Evolutionary conservation across 2,888 invertebrate species (phyloP).

Genomic region (Polietes domitor): DNA sequence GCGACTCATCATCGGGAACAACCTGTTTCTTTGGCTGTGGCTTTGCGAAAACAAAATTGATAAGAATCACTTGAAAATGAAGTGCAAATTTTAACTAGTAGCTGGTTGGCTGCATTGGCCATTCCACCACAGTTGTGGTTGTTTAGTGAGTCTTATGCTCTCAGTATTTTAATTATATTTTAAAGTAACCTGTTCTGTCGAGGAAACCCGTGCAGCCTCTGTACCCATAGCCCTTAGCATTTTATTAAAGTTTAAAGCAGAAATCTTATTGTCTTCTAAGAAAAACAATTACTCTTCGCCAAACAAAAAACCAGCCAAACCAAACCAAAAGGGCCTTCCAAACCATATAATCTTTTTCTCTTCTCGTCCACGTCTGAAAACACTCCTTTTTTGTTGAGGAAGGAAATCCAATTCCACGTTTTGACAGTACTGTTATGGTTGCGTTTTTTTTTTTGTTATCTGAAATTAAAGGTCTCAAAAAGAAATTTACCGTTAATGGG

Average conservation of each 20-base stretch:
- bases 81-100: constrained; percentile 62
- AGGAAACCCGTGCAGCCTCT: constrained; percentile 24
- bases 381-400: constrained; percentile 4
- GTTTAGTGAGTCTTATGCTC: neutral
- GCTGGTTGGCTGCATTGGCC: constrained; percentile 31
- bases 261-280: constrained; percentile 19
- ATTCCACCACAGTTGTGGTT: neutral
- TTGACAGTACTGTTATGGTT: neutral
- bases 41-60: constrained; percentile 31
- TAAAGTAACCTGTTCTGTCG: constrained; percentile 50
- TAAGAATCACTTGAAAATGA: constrained; percentile 59
- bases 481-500: constrained; percentile 56
- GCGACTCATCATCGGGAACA: constrained; percentile 11
- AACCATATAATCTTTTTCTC: neutral
- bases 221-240: constrained; percentile 1
- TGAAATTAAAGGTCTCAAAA: constrained; percentile 56
- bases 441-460: constrained; percentile 16
- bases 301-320: neutral
- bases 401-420: constrained; percentile 28
- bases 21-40: constrained; percentile 51
- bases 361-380: neutral
- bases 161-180: constrained; percentile 46
- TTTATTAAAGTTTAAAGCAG: neutral
- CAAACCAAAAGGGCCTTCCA: neutral
- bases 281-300: constrained; percentile 4